Base-by-base conservation (phyloP, 2,113 vertebrate species). In the Malurus elegans region DNA sequence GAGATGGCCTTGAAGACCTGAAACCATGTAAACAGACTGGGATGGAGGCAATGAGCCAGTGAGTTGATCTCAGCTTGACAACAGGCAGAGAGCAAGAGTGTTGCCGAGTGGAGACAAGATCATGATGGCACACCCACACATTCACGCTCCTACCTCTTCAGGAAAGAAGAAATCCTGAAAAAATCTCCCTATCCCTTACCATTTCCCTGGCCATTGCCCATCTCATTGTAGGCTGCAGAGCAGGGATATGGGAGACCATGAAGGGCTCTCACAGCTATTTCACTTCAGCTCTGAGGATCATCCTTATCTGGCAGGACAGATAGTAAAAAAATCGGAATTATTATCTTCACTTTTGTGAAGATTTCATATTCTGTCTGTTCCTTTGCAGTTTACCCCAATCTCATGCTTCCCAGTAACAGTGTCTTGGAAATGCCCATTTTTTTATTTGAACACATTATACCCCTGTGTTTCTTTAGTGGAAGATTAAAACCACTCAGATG, bases 71-170 rank as follows among this genome's bases (percentile, higher is more conserved):
- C 60, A 40, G 24, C 5, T 0, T 50, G 51, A 69, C 32, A 88
- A 36, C 12, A 62, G 48, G 13, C 38, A 51, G 54, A 73, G 79
- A 81, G n/a, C 7, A 31, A 48, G 51, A 45, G 25, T 60, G 24
- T 17, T 92, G 28, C 48, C 47, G 48, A 56, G 60, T 7, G 18
- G 32, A 79, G 57, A 40, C 3, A 57, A 31, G 34, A 31, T 26
- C 21, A 13, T 20, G 28, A 14, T 19, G 32, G 31, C 53, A 60
- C 14, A 38, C 4, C 6, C 2, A 0, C 0, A 0, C 5, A 23
- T 20, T 79, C 50, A 23, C 44, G 34, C n/a, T 84, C n/a, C 48
- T 29, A 64, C 9, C 9, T 44, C 47, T 56, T 56, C 50, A 60
- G 40, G 66, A 47, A 67, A 71, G 18, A 90, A 71, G n/a, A 88